Evolutionary conservation across 1,140 invertebrate species (phyloP), one percentile per base, ranked within the genome.

Genomic region (Sitobion miscanthi): DNA sequence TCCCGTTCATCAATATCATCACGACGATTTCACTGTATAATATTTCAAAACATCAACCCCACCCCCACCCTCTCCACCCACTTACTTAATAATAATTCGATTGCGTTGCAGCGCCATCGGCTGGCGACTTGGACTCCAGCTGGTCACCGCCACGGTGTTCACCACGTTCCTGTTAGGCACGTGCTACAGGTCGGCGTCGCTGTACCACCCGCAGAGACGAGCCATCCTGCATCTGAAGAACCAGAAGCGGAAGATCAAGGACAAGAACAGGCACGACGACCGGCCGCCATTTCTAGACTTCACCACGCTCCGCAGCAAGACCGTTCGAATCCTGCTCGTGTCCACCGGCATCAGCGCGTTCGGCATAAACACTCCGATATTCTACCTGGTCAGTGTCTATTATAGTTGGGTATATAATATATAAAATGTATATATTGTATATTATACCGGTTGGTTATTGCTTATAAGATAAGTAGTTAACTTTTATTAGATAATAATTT

Each of bases 181-280:
- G 6, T 98, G 98, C 95, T 98, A 98, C 95, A 96, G 98, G 35
- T 98, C 98, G 20, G 98, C 98, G 0, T 98, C 98, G 0, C 95
- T 99, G 1, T 99, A 99, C 94, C 98, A 99, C 95, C 98, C 98
- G 0, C 98, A 98, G 95, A 95, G 98, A 94, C 96, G 98, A 86
- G 98, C 98, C 52, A 98, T 99, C 94, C 96, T 98, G 35, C 98
- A 98, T 95, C 96, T 99, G 93, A 99, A 99, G 95, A 98, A 98
- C 95, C 98, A 98, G 95, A 98, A 98, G 94, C 96, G 97, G 90
- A 98, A 98, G 95, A 96, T 97, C 95, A 97, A 97, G 94, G 97
- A 97, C 94, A 97, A 97, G 94, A 97, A 96, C 94, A 97, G 96
- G 94, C 95, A 96, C 5, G 97, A 98, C 93, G 97, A 98, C 94